Evolutionary conservation across 2,113 vertebrate genomes (phyloP).

Genomic region (Parus major): DNA sequence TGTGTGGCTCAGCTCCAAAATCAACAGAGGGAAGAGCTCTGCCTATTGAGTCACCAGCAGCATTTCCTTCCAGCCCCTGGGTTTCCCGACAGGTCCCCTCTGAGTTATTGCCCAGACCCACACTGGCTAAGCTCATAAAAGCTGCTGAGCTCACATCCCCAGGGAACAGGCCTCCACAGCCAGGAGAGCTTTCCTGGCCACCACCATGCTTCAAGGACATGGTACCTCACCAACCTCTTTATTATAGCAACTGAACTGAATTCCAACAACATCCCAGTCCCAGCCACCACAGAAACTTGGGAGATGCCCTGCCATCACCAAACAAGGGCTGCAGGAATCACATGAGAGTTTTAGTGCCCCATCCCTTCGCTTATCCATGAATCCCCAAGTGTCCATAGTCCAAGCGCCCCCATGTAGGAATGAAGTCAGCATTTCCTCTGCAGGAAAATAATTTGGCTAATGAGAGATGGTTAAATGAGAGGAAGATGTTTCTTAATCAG

Average conservation of each 20-base stretch:
- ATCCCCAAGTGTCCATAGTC: not conserved
- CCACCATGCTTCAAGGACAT: not conserved
- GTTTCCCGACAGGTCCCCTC: not conserved
- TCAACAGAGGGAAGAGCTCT: conserved; percentile 53
- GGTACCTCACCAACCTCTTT: not conserved
- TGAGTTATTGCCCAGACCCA: not conserved
- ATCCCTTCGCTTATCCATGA: not conserved
- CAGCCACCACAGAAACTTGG: not conserved
- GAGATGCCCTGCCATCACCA: not conserved
- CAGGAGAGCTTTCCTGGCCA: not conserved
- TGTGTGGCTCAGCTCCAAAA: conserved; percentile 38
- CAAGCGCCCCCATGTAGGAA: not conserved
- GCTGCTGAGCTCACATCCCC: not conserved
- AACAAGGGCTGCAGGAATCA: not conserved
- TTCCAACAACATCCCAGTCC: not conserved
- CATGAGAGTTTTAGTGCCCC: not conserved
- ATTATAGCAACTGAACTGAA: not conserved
- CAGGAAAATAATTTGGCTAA: not conserved
- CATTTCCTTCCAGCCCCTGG: conserved; percentile 32
- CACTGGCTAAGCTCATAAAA: not conserved
- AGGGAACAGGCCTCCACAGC: not conserved
- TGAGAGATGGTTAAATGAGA: not conserved
- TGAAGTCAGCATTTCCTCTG: not conserved
- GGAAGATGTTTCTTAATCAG: not conserved
- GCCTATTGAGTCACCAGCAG: conserved; percentile 48